phyloP scores from a whole-genome alignment of 2,888 invertebrate species.

The Chymomyza amoena region DNA sequence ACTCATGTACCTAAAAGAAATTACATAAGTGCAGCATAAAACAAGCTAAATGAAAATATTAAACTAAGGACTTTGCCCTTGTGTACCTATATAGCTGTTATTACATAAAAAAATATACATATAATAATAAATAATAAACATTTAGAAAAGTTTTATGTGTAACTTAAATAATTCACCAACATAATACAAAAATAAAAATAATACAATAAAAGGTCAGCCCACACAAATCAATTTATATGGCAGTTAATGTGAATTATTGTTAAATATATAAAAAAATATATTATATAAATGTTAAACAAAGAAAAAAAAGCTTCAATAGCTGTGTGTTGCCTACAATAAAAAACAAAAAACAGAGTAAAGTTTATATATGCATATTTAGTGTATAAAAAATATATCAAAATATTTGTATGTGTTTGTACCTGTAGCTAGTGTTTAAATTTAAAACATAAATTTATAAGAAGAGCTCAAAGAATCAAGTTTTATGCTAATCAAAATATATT shows the following conservation, averaged over 20 bases:
- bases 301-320: conserved; percentile 23
- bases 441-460: conserved; percentile 16
- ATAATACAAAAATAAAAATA: conserved; percentile 19
- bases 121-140: conserved; percentile 18
- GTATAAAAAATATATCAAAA: conserved; percentile 37
- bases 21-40: conserved; percentile 11
- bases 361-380: conserved; percentile 36
- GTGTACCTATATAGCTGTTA: neutral
- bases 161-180: neutral
- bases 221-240: conserved; percentile 20
- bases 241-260: conserved; percentile 27
- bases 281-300: neutral
- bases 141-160: conserved; percentile 19
- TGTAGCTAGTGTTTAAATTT: conserved; percentile 57
- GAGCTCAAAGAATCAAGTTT: conserved; percentile 7
- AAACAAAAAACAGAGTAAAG: conserved; percentile 18
- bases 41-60: neutral
- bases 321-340: conserved; percentile 41
- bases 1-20: conserved; percentile 71
- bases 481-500: conserved; percentile 10
- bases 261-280: conserved; percentile 2
- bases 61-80: neutral
- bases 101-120: conserved; percentile 19
- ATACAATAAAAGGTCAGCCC: conserved; percentile 14
- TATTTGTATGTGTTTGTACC: conserved; percentile 72